Evolutionary conservation across 37 sponge, comb jelly and placozoan genomes (phyloP).

Genomic region (Halichondria panicea): DNA sequence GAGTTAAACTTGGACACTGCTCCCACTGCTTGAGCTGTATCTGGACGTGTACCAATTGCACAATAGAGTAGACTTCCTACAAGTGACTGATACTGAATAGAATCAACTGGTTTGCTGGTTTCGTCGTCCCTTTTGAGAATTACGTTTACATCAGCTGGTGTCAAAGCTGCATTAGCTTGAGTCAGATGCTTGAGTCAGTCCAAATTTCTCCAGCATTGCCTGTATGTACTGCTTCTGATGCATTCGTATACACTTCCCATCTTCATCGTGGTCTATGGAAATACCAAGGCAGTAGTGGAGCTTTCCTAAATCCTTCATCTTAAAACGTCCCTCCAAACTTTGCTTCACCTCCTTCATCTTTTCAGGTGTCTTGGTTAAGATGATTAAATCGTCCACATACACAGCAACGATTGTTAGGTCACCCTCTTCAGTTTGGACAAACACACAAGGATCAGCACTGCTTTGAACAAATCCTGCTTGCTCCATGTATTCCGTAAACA

Average conservation of each 20-base stretch:
- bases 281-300: slow-evolving; percentile 48
- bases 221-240: slow-evolving; percentile 46
- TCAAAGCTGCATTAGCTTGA: slow-evolving; percentile 27
- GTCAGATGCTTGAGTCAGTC: no score
- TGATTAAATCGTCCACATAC: slow-evolving; percentile 47
- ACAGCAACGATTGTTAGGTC: slow-evolving; percentile 26
- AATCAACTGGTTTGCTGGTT: slow-evolving; percentile 36
- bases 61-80: slow-evolving; percentile 49
- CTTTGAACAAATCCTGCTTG: neutral
- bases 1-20: slow-evolving; percentile 29
- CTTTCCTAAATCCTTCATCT: slow-evolving; percentile 52
- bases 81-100: slow-evolving; percentile 41
- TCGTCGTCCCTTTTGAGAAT: slow-evolving; percentile 39
- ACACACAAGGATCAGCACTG: slow-evolving; percentile 40
- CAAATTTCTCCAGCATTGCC: slow-evolving; percentile 20
- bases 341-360: slow-evolving; percentile 26
- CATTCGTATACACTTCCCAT: slow-evolving; percentile 4
- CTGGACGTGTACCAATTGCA: slow-evolving; percentile 40
- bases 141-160: slow-evolving; percentile 19
- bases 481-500: slow-evolving; percentile 14
- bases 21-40: no score
- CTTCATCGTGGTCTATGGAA: slow-evolving; percentile 22
- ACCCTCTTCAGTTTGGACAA: neutral
- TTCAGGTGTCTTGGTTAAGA: slow-evolving; percentile 5
- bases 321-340: slow-evolving; percentile 5